Evolutionary conservation across 64 coral and sea anemone genomes (phyloP), one percentile per base, ranked within the genome.

Genomic region (Actinia tenebrosa): DNA sequence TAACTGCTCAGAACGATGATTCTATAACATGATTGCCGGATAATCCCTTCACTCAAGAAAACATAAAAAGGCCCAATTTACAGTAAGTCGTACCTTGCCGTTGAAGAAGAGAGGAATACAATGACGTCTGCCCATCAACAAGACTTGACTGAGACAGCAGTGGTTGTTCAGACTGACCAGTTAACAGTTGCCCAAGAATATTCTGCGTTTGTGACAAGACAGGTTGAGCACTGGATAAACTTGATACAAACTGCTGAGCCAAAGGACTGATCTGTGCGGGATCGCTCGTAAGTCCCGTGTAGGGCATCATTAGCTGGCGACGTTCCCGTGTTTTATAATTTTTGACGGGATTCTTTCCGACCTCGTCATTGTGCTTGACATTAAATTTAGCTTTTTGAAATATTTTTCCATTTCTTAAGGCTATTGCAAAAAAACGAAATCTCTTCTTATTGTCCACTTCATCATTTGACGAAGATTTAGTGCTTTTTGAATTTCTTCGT

Each of bases 81-180:
- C n/a, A 30, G 10, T 30, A 26, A 42, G 10, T 4, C 15, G 6
- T 81, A 81, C 79, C 79, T 81, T 53, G 44, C 17, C 53, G 79
- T 9, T 10, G 18, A 2, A 81, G 79, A 19, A 52, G 50, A 20
- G 79, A 16, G 3, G 44, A 50, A 30, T 14, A 30, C 45, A 52
- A 53, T 10, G 45, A 17, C 16, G 43, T 50, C 79, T 81, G 79
- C 42, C 22, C 22, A 22, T 53, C 27, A 6, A 81, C 3, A 20
- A 81, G 79, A 81, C 15, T 54, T 45, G 43, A 8, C 18, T 81
- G 44, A 18, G 79, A 37, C 18, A 81, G 19, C 44, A 81, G 17
- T 8, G 79, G 50, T 50, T 81, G 43, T 81, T 37, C 79, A 50
- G 79, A 20, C 50, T 81, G 79, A 81, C 79, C 45, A 23, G 79